Base-by-base conservation (phyloP, 1,140 invertebrate species). In the Achatina immaculata region DNA sequence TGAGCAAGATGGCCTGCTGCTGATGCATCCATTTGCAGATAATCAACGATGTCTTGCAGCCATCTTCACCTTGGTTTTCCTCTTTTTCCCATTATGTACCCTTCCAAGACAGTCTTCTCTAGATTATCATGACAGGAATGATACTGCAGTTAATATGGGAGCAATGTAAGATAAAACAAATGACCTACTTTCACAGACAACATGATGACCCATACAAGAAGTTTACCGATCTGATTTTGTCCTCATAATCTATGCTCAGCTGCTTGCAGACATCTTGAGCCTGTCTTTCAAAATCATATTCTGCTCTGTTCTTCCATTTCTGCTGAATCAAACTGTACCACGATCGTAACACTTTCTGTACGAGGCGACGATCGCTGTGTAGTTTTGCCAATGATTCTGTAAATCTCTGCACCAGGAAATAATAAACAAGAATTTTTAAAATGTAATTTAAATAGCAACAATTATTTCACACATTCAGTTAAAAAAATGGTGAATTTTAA, bases 231-330 rank as follows among this genome's bases (percentile, higher is more conserved):
- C 79, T 80, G 7, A 91, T 83, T 84, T 87, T 88, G 40, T 83
- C 82, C 73, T 91, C 90, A 68, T 91, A 91, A 48, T 91, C 88
- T 78, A 88, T 86, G 7, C 87, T 90, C 24, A 92, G 84, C 16
- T 87, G 83, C 72, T 88, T 82, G 74, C 90, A 91, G 38, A 92
- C 86, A 84, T 91, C 90, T 81, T 90, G 87, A 0, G 91, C 90
- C 78, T 91, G 90, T 34, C 85, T 81, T 82, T 92, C 90, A 84
- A 90, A 92, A 0, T 89, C 89, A 69, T 89, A 89, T 81, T 91
- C 90, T 9, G 90, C 86, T 36, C 88, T 73, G 9, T 84, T 34
- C 21, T 84, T 78, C 90, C 89, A 90, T 62, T 88, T 90, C 6
- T 81, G 84, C 69, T 87, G 86, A 14, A 91, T 86, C 24, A 87